Evolutionary conservation across 2,888 invertebrate genomes (phyloP).

Genomic region (Temnothorax ravouxi): DNA sequence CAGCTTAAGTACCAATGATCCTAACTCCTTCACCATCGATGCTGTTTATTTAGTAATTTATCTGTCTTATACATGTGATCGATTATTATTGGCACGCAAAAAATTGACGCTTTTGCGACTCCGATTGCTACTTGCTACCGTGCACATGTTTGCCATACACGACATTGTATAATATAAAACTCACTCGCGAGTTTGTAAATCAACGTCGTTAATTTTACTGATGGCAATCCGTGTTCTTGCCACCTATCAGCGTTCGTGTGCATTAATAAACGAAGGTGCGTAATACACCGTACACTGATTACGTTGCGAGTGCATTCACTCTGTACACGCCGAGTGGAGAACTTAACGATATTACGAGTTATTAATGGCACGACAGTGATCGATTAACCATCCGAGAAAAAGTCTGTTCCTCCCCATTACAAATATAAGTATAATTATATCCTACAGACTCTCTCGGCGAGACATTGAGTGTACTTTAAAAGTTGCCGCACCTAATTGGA

Average conservation of each 20-base stretch:
- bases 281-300: conserved; percentile 48
- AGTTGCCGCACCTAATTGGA: conserved; percentile 18
- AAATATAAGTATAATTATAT: conserved; percentile 62
- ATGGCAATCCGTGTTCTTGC: conserved; percentile 17
- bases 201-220: conserved; percentile 41
- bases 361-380: conserved; percentile 64
- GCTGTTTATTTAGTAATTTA: conserved; percentile 37
- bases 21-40: conserved; percentile 4
- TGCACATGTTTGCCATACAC: background rate
- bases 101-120: conserved; percentile 7
- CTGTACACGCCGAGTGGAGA: conserved; percentile 15
- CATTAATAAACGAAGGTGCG: conserved; percentile 47
- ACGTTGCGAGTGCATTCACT: conserved; percentile 38
- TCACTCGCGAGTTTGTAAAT: conserved; percentile 22
- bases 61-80: background rate
- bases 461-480: conserved; percentile 45
- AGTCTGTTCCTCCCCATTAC: conserved; percentile 50
- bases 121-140: conserved; percentile 27
- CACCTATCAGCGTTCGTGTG: conserved; percentile 40
- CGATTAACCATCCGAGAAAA: conserved; percentile 59
- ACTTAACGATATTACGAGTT: conserved; percentile 59
- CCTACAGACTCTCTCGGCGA: conserved; percentile 13
- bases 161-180: conserved; percentile 1
- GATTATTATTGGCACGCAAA: conserved; percentile 7
- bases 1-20: background rate